Conservation (phyloP, 2,888 invertebrate species). For the Lycaena phlaeas region DNA sequence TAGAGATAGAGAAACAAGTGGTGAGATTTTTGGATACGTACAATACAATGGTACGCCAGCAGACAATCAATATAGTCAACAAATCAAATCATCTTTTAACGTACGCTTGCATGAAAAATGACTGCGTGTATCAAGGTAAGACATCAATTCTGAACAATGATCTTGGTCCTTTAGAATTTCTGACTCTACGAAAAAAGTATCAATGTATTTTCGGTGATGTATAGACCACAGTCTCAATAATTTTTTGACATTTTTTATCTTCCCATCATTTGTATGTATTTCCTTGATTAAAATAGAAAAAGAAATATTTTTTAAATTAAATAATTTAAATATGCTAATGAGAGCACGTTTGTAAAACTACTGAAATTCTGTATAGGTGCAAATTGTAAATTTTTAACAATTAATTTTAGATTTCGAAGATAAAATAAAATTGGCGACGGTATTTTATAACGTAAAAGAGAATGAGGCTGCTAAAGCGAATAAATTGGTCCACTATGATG, state of each 20-base stretch:
- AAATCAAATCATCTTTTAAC: slow-evolving; percentile 65
- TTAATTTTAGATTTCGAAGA: slow-evolving; percentile 59
- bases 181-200: too few species aligned
- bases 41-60: slow-evolving; percentile 68
- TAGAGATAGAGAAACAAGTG: slow-evolving; percentile 61
- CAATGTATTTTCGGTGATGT: too few species aligned
- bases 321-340: too few species aligned
- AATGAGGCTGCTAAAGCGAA: slow-evolving; percentile 42
- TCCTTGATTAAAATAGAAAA: too few species aligned
- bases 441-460: slow-evolving; percentile 45
- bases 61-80: slow-evolving; percentile 66
- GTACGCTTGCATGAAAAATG: slow-evolving; percentile 73
- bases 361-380: too few species aligned
- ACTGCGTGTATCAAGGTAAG: slow-evolving; percentile 46
- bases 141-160: too few species aligned
- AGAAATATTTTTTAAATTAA: too few species aligned
- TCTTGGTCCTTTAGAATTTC: background rate
- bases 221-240: background rate
- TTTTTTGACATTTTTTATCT: too few species aligned
- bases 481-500: slow-evolving; percentile 53
- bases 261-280: too few species aligned
- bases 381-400: too few species aligned
- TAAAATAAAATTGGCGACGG: slow-evolving; percentile 49
- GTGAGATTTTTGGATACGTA: slow-evolving; percentile 73
- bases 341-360: too few species aligned